phyloP scores from a whole-genome alignment of 2,113 vertebrate species.

The Perccottus glenii region DNA sequence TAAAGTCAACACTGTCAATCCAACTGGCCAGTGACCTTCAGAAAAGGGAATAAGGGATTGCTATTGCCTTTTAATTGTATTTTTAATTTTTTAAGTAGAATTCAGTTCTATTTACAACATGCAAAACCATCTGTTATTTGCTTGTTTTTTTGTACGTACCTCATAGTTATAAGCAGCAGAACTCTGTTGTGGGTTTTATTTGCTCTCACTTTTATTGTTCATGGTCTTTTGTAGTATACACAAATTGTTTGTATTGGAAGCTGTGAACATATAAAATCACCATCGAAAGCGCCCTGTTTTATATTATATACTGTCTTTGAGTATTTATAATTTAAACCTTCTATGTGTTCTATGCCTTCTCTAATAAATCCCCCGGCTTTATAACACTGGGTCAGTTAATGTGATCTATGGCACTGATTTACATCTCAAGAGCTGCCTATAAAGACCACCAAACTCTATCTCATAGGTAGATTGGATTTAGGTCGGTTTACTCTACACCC shows the following conservation, averaged over 20 bases:
- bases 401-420: conserved; percentile 5
- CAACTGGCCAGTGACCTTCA: no score
- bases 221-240: background rate
- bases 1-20: no score
- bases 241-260: background rate
- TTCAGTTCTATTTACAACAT: no score
- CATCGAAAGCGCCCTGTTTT: background rate
- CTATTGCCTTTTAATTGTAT: no score
- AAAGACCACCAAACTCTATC: conserved; percentile 5
- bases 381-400: conserved; percentile 1
- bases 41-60: no score
- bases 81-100: no score
- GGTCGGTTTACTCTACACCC: conserved; percentile 9
- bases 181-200: no score
- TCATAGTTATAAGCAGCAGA: background rate
- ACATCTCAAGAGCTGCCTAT: background rate
- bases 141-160: no score
- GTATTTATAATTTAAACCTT: conserved; percentile 4
- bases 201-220: background rate
- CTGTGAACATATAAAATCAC: background rate
- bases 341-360: background rate
- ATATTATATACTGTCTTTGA: background rate
- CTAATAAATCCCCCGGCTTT: background rate
- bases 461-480: conserved; percentile 5
- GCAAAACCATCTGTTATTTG: no score